Base-by-base conservation (phyloP, 2,888 invertebrate species). In the Melanophora roralis region DNA sequence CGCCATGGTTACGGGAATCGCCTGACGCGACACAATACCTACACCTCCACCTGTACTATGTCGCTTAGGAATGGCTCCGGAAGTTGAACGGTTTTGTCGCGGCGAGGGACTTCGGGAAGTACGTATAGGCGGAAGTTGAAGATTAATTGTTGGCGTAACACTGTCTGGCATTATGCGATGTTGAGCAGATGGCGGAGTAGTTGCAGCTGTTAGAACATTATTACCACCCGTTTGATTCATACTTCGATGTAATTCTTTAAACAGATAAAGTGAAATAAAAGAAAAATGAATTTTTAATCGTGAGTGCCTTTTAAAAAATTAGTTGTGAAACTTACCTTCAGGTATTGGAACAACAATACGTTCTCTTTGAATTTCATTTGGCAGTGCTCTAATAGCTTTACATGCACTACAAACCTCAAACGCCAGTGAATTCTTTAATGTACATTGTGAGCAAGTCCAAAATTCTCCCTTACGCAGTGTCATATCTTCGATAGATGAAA, bases 381-480 rank as follows among this genome's bases (percentile, higher is more conserved):
- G 81, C 64, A 83, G 62, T 68, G 77, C 65, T 27, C 90, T 91
- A 62, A 89, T 89, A 0, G 94, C 93, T 89, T 95, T 96, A 88
- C 96, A 96, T 12, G 94, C 96, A 71, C 94, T 93, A 86, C 96
- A 96, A 51, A 91, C 86, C 38, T 91, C 91, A 43, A 93, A 92
- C 0, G 93, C 92, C 3, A 94, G 86, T 0, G 95, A 94, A 89
- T 96, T 96, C 84, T 95, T 94, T 2, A 97, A 90, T 0, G 97
- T 97, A 84, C 96, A 96, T 45, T 94, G 93, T 38, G 92, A 91
- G 87, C 97, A 97, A 0, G 94, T 93, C 95, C 95, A 95, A 86
- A 93, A 94, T 86, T 94, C 94, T 12, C 94, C 94, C 85, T 93
- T 94, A 23, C 93, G 91, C 83, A 94, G 88, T 0, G 94, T 94